Evolutionary conservation across 2,888 invertebrate species (phyloP), one percentile per base, ranked within the genome.

Genomic region (Anaspis maculata): DNA sequence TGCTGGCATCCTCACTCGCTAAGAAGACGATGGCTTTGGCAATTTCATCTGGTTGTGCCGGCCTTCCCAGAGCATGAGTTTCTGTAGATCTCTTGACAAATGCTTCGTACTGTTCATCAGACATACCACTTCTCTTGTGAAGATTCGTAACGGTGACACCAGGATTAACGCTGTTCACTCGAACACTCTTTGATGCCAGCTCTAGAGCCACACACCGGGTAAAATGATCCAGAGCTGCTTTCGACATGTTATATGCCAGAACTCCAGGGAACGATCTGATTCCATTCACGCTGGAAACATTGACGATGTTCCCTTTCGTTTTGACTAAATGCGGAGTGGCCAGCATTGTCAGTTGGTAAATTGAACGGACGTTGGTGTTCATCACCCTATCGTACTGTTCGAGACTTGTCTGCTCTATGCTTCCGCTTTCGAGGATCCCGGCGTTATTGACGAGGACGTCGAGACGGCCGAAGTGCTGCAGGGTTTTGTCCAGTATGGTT

Each of bases 241-340:
- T 97, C 1, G 92, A 91, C 62, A 97, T 80, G 48, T 83, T 83
- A 62, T 98, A 98, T 0, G 92, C 85, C 25, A 95, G 64, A 0
- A 94, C 84, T 4, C 85, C 85, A 2, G 94, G 81, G 60, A 96
- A 95, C 26, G 95, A 79, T 54, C 94, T 71, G 13, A 91, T 73
- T 2, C 96, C 96, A 54, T 84, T 87, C 0, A 96, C 90, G 61
- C 94, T 94, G 1, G 95, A 96, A 0, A 97, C 86, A 61, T 96
- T 97, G 0, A 97, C 92, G 49, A 95, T 83, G 46, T 80, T 87
- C n/a, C 92, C 92, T 64, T 88, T 84, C 0, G 79, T 75, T 63
- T 80, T 74, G 2, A 88, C 69, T 12, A 96, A 70, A 66, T 92
- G 79, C 0, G 95, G 94, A 0, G 87, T 83, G 3, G 91, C 86